A percentile compares a stretch with the other conserved stretches of the same genome.
These are phyloP conservation scores for Brachionus angularis DNA, from an alignment of 1,140 invertebrate genomes.

Conservation along the genomic window DNA sequence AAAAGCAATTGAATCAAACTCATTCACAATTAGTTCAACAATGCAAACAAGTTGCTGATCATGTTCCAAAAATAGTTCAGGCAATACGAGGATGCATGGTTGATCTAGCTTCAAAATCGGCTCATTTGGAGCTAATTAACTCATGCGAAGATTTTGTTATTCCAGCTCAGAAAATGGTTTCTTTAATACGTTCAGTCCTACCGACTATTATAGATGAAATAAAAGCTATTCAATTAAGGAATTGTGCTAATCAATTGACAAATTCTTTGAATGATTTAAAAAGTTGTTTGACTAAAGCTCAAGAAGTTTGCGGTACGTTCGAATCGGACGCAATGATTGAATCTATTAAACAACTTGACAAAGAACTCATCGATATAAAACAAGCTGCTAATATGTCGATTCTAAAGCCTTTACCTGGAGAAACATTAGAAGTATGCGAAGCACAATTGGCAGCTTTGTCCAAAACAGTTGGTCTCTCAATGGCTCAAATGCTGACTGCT, in stretches of 20 bases:
- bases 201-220: slow-evolving; percentile 78
- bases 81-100: slow-evolving; percentile 70
- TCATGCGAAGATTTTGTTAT: slow-evolving; percentile 73
- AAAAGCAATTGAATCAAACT: slow-evolving; percentile 65
- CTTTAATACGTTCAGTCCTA: slow-evolving; percentile 71
- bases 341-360: slow-evolving; percentile 71
- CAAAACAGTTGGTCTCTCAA: slow-evolving; percentile 65
- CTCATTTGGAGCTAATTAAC: slow-evolving; percentile 77
- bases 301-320: slow-evolving; percentile 79
- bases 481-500: slow-evolving; percentile 78
- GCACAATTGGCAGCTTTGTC: slow-evolving; percentile 68
- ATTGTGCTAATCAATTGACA: slow-evolving; percentile 70
- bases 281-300: slow-evolving; percentile 73
- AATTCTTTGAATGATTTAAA: slow-evolving; percentile 72
- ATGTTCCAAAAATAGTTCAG: slow-evolving; percentile 75
- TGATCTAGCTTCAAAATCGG: slow-evolving; percentile 69
- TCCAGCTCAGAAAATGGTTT: slow-evolving; percentile 67
- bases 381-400: slow-evolving; percentile 67
- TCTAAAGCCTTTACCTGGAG: slow-evolving; percentile 76
- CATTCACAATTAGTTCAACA: slow-evolving; percentile 73
- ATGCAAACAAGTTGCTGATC: slow-evolving; percentile 70
- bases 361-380: slow-evolving; percentile 75
- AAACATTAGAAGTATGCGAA: slow-evolving; percentile 73
- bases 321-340: slow-evolving; percentile 72
- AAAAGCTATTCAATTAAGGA: slow-evolving; percentile 68